These are phyloP conservation scores for Dendropsophus ebraccatus DNA, from an alignment of 2,113 vertebrate genomes.

Conservation along the genomic window DNA sequence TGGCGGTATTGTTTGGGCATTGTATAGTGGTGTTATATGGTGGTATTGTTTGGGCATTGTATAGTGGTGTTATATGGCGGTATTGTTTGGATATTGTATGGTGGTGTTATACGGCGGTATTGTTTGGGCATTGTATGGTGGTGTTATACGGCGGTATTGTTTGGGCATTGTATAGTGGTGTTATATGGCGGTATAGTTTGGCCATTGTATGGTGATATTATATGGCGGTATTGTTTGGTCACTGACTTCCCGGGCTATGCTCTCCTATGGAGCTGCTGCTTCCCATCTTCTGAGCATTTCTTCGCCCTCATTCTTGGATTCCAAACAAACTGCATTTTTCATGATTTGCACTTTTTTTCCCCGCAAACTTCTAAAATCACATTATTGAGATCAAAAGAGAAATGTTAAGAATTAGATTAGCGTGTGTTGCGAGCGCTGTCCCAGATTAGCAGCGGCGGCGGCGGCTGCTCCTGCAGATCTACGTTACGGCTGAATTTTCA, in stretches of 20 bases:
- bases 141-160: too few relatives aligned
- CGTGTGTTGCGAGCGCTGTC: neutral
- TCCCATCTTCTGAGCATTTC: neutral
- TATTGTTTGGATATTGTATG: too few relatives aligned
- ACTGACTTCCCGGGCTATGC: neutral
- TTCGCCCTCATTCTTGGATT: neutral
- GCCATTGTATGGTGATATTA: too few relatives aligned
- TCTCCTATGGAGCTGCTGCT: neutral
- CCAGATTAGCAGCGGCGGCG: conserved; percentile 6
- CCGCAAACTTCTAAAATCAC: conserved; percentile 16
- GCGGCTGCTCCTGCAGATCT: neutral
- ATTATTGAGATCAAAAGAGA: conserved; percentile 37
- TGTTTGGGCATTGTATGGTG: too few relatives aligned
- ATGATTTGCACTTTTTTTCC: neutral
- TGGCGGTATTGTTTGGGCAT: too few relatives aligned
- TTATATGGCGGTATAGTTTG: too few relatives aligned
- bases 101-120: too few relatives aligned
- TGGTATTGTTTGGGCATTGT: too few relatives aligned
- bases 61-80: too few relatives aligned
- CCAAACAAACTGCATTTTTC: neutral
- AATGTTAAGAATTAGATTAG: conserved; percentile 32
- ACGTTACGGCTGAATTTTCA: conserved; percentile 6
- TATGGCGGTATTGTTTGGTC: too few relatives aligned
- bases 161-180: too few relatives aligned
- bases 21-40: too few relatives aligned